Evolutionary conservation across 2,113 vertebrate genomes (phyloP).

Genomic region (Chroicocephalus ridibundus): DNA sequence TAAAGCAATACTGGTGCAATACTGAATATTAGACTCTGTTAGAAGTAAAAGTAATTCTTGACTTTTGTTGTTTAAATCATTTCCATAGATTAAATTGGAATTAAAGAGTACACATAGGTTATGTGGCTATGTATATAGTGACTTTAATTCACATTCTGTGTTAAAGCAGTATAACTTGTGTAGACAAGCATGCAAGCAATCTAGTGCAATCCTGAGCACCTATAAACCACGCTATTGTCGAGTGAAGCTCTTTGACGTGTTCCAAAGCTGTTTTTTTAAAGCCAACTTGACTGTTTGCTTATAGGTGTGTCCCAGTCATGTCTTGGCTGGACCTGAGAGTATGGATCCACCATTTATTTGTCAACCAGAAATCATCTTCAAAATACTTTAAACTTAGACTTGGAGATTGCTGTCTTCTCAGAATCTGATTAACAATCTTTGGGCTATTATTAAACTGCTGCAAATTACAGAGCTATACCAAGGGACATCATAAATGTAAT

Average conservation of each 20-base stretch:
- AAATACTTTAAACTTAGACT: not conserved
- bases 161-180: not conserved
- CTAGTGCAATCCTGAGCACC: not conserved
- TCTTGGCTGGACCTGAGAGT: not conserved
- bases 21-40: not conserved
- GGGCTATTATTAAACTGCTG: not conserved
- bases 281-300: not conserved
- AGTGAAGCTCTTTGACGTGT: not conserved
- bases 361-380: not conserved
- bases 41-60: not conserved
- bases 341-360: not conserved
- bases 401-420: not conserved
- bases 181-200: not conserved
- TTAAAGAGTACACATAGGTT: not conserved
- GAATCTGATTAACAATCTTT: not conserved
- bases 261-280: not conserved
- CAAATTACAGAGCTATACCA: not conserved
- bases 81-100: not conserved
- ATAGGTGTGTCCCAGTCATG: not conserved
- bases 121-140: not conserved
- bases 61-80: not conserved
- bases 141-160: not conserved
- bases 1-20: not conserved
- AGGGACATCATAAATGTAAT: not conserved
- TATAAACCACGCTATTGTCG: not conserved